phyloP scores from a whole-genome alignment of 1,140 invertebrate species.

The Andricus grossulariae region DNA sequence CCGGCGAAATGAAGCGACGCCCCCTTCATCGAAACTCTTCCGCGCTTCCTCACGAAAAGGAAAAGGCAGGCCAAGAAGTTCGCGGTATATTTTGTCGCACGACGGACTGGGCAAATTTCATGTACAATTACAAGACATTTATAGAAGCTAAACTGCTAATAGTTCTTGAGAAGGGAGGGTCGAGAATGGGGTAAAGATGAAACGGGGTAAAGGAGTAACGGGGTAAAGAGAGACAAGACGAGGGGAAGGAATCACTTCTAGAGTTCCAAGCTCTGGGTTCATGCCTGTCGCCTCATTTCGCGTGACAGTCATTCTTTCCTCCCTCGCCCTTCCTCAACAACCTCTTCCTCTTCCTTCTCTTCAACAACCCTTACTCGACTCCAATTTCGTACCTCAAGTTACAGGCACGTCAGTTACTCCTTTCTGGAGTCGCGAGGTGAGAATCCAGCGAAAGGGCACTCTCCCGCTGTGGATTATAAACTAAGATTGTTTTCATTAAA shows the following conservation, averaged over 20 bases:
- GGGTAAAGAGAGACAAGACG: not conserved
- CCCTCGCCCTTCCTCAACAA: slow-evolving; percentile 24
- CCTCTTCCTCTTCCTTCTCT: slow-evolving; percentile 49
- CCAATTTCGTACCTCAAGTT: slow-evolving; percentile 57
- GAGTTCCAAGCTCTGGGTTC: slow-evolving; percentile 20
- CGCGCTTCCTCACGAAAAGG: slow-evolving; percentile 40
- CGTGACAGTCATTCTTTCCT: slow-evolving; percentile 63
- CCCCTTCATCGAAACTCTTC: slow-evolving; percentile 38
- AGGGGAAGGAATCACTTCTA: too few species aligned
- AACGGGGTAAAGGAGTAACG: not conserved
- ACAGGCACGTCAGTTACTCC: slow-evolving; percentile 54
- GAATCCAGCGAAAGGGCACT: slow-evolving; percentile 57
- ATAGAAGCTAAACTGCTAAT: slow-evolving; percentile 68
- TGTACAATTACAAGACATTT: slow-evolving; percentile 72
- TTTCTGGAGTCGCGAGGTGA: slow-evolving; percentile 58
- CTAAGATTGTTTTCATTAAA: slow-evolving; percentile 67
- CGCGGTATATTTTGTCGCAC: slow-evolving; percentile 54
- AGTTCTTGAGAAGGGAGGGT: slow-evolving; percentile 43
- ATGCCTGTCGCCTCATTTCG: slow-evolving; percentile 65
- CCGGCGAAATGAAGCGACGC: slow-evolving; percentile 56
- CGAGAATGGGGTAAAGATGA: slow-evolving; percentile 29
- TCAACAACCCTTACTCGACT: slow-evolving; percentile 52
- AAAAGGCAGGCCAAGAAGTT: slow-evolving; percentile 40
- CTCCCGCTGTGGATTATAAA: slow-evolving; percentile 55
- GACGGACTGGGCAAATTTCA: slow-evolving; percentile 63